phyloP scores from a whole-genome alignment of 2,888 invertebrate species.

The Caenorhabditis zanzibari region DNA sequence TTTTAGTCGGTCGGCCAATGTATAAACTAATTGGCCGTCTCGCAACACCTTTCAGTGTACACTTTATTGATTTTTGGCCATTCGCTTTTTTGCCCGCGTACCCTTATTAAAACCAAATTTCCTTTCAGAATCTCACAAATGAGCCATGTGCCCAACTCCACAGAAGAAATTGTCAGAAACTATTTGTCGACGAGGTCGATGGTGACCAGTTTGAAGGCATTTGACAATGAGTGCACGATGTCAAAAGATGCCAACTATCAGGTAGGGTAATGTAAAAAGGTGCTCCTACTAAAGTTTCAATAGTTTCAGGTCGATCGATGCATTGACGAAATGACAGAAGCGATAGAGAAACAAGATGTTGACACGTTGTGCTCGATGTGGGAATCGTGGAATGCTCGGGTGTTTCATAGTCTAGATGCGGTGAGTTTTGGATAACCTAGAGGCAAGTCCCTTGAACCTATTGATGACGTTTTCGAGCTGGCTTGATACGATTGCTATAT shows the following conservation, averaged over 20 bases:
- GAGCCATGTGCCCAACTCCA: constrained; percentile 66
- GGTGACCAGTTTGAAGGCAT: constrained; percentile 57
- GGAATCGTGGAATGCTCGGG: constrained; percentile 74
- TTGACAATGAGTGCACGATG: constrained; percentile 63
- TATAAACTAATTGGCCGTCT: constrained; percentile 24
- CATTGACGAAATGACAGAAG: constrained; percentile 76
- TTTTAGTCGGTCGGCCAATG: not conserved
- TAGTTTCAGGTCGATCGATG: constrained; percentile 74
- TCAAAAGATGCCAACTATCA: constrained; percentile 71
- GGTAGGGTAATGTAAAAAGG: constrained; percentile 24
- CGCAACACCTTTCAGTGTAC: not conserved
- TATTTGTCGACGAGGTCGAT: constrained; percentile 69
- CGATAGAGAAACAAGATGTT: constrained; percentile 76
- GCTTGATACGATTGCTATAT: too few species aligned
- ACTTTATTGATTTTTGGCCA: not conserved
- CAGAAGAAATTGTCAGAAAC: constrained; percentile 66
- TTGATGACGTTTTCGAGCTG: too few species aligned
- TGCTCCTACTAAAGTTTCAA: not conserved
- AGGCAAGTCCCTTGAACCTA: too few species aligned
- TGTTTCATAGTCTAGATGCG: constrained; percentile 74
- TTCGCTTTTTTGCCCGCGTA: not conserved
- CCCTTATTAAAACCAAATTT: not conserved
- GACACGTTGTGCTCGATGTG: constrained; percentile 73
- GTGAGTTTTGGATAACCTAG: constrained; percentile 53
- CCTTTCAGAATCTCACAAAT: constrained; percentile 45